A percentile compares a stretch with the other conserved stretches of the same genome.
phyloP scores from a whole-genome alignment of 2,888 invertebrate species.

The Camptogramma bilineatum region DNA sequence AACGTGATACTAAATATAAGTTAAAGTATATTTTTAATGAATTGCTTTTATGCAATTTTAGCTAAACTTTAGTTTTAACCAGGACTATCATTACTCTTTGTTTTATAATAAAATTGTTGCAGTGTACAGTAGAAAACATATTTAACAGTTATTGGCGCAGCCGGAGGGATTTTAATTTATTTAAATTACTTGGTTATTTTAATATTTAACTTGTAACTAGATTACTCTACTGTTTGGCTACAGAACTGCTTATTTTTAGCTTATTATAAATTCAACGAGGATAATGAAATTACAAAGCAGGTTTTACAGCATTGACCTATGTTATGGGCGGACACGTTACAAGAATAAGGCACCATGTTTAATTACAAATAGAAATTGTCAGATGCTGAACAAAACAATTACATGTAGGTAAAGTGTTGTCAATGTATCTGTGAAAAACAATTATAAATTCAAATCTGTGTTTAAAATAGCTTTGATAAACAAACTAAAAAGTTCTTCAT shows the following conservation, averaged over 20 bases:
- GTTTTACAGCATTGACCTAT: constrained; percentile 38
- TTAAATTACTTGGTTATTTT: background rate
- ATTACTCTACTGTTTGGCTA: constrained; percentile 22
- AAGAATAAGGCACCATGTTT: constrained; percentile 72
- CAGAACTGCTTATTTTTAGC: background rate
- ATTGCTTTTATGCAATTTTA: too few species aligned
- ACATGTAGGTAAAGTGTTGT: background rate
- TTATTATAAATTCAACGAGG: constrained; percentile 10
- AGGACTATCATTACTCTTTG: background rate
- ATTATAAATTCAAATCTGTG: background rate
- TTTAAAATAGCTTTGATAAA: background rate
- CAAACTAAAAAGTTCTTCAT: background rate
- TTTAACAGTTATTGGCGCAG: constrained; percentile 15
- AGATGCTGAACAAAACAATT: background rate
- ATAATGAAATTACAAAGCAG: constrained; percentile 25
- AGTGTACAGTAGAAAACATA: background rate
- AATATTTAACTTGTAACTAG: background rate
- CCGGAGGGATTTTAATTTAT: constrained; percentile 3
- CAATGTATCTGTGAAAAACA: background rate
- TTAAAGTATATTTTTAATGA: too few species aligned
- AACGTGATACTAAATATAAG: too few species aligned
- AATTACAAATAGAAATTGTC: constrained; percentile 31
- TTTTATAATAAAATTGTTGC: background rate
- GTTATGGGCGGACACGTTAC: constrained; percentile 76
- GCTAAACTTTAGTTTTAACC: too few species aligned